Evolutionary conservation across 1,140 invertebrate genomes (phyloP).

Genomic region (Luehdorfia chinensis): DNA sequence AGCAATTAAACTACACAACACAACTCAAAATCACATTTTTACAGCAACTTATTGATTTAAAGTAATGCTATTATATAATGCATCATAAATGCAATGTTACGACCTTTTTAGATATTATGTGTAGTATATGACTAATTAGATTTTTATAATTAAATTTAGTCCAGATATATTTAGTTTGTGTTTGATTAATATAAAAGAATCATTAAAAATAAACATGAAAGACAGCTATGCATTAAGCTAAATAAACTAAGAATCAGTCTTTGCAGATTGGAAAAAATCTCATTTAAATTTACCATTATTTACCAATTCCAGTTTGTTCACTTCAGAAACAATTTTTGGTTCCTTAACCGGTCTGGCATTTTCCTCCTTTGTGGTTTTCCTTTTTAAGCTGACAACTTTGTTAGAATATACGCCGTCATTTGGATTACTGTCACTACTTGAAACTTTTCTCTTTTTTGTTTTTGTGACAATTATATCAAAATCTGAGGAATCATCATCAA

Average conservation of each 20-base stretch:
- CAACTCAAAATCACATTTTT: too few relatives aligned
- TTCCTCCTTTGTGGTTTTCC: constrained; percentile 58
- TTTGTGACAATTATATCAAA: constrained; percentile 61
- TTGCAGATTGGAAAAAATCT: constrained; percentile 40
- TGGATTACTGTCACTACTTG: constrained; percentile 42
- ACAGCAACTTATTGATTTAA: too few relatives aligned
- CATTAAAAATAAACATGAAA: too few relatives aligned
- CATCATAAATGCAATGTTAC: too few relatives aligned
- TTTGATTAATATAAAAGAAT: too few relatives aligned
- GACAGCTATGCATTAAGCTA: background rate
- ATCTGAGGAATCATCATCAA: constrained; percentile 69
- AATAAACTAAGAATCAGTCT: constrained; percentile 36
- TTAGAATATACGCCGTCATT: constrained; percentile 44
- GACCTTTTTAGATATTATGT: too few relatives aligned
- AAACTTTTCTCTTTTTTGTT: constrained; percentile 60
- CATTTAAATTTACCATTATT: constrained; percentile 28
- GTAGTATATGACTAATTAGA: too few relatives aligned
- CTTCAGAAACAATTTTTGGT: constrained; percentile 41
- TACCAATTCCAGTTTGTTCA: constrained; percentile 27
- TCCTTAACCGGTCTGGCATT: constrained; percentile 50
- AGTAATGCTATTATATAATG: too few relatives aligned
- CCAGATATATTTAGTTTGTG: too few relatives aligned
- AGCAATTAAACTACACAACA: too few relatives aligned
- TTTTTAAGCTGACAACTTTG: constrained; percentile 56
- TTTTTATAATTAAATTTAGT: too few relatives aligned